Evolutionary conservation across 2,797 vertebrate species (phyloP).

Genomic region (Danio jaintianensis): DNA sequence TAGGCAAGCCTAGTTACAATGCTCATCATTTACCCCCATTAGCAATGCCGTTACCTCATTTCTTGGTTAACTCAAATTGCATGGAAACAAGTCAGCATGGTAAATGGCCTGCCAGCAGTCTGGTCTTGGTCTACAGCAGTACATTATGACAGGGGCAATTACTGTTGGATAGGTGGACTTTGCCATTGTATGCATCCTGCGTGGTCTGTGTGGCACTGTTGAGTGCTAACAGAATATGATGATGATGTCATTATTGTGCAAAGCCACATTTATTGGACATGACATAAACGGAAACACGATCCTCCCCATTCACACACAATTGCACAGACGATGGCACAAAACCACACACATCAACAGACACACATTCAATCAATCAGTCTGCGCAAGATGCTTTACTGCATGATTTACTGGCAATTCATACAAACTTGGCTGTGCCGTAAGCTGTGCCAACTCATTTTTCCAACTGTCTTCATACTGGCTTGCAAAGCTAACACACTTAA

Average conservation of each 20-base stretch:
- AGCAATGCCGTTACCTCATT: constrained; percentile 78
- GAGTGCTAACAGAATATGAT: constrained; percentile 58
- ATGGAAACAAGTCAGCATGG: constrained; percentile 77
- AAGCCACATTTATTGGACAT: constrained; percentile 66
- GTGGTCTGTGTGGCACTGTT: constrained; percentile 50
- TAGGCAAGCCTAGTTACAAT: constrained; percentile 70
- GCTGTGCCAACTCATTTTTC: constrained; percentile 8
- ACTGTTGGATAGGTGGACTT: constrained; percentile 62
- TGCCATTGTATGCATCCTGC: constrained; percentile 58
- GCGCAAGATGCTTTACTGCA: constrained; percentile 35
- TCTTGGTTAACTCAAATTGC: constrained; percentile 78
- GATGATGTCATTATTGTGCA: constrained; percentile 65
- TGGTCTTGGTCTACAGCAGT: constrained; percentile 62
- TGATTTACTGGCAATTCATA: constrained; percentile 10
- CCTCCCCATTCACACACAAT: constrained; percentile 43
- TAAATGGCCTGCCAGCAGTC: constrained; percentile 67
- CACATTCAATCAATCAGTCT: constrained; percentile 42
- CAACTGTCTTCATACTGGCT: constrained; percentile 13
- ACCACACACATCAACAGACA: constrained; percentile 39
- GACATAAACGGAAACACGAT: constrained; percentile 55
- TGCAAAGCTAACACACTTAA: constrained; percentile 14
- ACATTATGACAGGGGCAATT: constrained; percentile 58
- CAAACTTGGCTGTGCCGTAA: not conserved
- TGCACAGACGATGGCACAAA: constrained; percentile 52
- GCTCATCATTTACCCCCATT: constrained; percentile 75